Evolutionary conservation across 1,140 invertebrate species (phyloP).

Genomic region (Aphis craccivora): DNA sequence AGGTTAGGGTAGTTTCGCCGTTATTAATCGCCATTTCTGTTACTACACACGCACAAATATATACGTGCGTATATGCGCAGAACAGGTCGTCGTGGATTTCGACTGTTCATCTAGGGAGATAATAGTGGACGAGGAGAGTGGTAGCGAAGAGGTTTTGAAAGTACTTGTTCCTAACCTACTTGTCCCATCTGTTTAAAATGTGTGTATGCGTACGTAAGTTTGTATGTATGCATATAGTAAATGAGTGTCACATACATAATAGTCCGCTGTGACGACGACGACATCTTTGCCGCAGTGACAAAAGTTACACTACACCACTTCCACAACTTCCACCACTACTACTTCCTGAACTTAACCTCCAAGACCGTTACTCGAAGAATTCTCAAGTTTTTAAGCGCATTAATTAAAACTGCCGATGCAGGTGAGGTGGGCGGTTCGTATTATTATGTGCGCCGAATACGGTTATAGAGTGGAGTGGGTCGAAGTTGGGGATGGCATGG

Average conservation of each 20-base stretch:
- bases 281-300: slow-evolving; percentile 23
- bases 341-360: too few relatives aligned
- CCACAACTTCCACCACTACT: background rate
- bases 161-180: background rate
- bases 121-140: background rate
- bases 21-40: slow-evolving; percentile 54
- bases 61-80: background rate
- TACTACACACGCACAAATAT: background rate
- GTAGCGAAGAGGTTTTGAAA: background rate
- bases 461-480: background rate
- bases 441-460: slow-evolving; percentile 10
- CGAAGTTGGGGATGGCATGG: background rate
- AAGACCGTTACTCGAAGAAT: background rate
- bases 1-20: background rate
- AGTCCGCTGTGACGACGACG: background rate
- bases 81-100: background rate
- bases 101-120: background rate
- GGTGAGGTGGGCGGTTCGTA: background rate
- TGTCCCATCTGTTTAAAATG: background rate
- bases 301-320: background rate
- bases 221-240: background rate
- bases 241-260: background rate
- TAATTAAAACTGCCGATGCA: background rate
- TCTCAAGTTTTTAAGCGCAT: slow-evolving; percentile 18
- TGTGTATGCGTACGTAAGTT: background rate